Evolutionary conservation across 1,140 invertebrate species (phyloP).

Genomic region (Scylla paramamosain): DNA sequence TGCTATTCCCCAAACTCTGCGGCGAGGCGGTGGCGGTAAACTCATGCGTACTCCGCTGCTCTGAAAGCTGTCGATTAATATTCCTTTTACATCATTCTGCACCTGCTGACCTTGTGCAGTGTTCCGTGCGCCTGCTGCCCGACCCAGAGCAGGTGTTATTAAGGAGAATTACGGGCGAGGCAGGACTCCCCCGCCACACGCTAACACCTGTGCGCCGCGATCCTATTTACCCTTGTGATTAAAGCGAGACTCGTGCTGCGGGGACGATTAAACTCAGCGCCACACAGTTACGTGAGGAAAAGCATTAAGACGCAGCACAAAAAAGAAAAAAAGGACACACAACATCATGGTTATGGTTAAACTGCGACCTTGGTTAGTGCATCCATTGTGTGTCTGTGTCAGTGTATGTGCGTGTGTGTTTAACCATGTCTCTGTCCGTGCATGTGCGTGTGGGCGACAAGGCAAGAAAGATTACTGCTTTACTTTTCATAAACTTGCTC

Average conservation of each 20-base stretch:
- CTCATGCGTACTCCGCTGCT: too few relatives aligned
- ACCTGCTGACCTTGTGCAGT: not conserved
- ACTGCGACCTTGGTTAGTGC: not conserved
- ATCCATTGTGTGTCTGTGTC: not conserved
- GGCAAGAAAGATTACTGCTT: not conserved
- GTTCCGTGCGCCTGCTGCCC: not conserved
- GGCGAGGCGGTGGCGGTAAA: not conserved
- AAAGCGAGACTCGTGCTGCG: not conserved
- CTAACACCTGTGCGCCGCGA: not conserved
- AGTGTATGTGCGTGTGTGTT: too few relatives aligned
- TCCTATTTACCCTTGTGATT: constrained; percentile 13
- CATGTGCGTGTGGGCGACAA: not conserved
- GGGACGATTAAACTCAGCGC: not conserved
- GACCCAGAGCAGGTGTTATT: not conserved
- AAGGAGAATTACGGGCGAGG: not conserved
- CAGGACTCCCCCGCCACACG: not conserved
- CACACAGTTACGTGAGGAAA: not conserved
- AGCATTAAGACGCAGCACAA: not conserved
- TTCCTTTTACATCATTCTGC: not conserved
- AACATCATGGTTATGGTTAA: not conserved
- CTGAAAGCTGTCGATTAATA: not conserved
- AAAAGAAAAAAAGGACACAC: not conserved
- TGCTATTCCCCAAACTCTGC: not conserved
- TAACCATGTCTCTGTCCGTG: too few relatives aligned
- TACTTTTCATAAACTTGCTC: not conserved